Evolutionary conservation across 2,888 invertebrate species (phyloP), one percentile per base, ranked within the genome.

Genomic region (Bellardia pandia): DNA sequence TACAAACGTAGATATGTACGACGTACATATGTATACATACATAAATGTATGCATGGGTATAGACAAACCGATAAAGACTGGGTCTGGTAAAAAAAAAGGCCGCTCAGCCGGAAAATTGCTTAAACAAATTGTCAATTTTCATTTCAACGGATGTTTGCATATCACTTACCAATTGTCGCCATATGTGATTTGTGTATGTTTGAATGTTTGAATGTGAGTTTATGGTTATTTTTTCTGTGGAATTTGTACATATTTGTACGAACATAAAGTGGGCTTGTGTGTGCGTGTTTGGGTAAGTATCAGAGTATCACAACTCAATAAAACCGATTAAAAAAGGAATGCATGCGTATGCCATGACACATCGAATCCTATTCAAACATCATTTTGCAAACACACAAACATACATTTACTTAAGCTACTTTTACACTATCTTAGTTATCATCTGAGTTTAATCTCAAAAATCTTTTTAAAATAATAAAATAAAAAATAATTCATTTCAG

Each of bases 101-200:
- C 82, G 76, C 85, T 88, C 89, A 88, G 68, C 86, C 89, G 88
- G 88, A 90, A 91, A 90, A 89, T 89, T 86, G 85, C 89, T 88
- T 89, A 89, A 90, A 90, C 89, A 90, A 91, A 89, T 90, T 90
- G 90, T 89, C 91, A 90, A 90, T 91, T 91, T 89, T 89, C 88
- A 88, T 86, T 91, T 89, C 90, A 89, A 88, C 90, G 89, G 89
- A 90, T 90, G 90, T 90, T 91, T 88, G 89, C 90, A 90, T 91
- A 91, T 91, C 91, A 90, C 89, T 90, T 91, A 90, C 90, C 90
- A 90, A 90, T 91, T 90, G 91, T 89, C 91, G 89, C 91, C 91
- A 91, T 90, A 88, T 91, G 91, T 89, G 89, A 88, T 66, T 53
- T 58, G 71, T 48, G 64, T 76, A 58, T 69, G 40, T 68, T 30